Evolutionary conservation across 2,797 vertebrate genomes (phyloP), one percentile per base, ranked within the genome.

Genomic region (Enteromius argenteus): DNA sequence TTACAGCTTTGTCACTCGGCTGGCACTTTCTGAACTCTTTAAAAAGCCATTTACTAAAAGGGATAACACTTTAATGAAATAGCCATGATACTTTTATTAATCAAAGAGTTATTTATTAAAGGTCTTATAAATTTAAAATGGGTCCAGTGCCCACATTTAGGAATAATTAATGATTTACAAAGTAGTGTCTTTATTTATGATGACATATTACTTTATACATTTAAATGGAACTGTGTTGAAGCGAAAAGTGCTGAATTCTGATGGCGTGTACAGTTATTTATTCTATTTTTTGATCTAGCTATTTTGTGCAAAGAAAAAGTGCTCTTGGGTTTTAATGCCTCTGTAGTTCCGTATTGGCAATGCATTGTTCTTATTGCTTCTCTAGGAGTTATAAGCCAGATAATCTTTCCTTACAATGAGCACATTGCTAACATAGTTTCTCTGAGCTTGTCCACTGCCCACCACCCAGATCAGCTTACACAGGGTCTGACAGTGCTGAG

Each of bases 391-490:
- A 74, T 44, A 79, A 89, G 74, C 80, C 85, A 75, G 89, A 85
- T 86, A 89, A 88, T 87, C 86, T 83, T 85, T 79, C 79, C 88
- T 84, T 86, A 84, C 51, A 82, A 85, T 66, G 15, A 87, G 68
- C 86, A 87, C 90, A 88, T 90, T 90, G 86, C 90, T 90, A 73
- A 87, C 90, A 91, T 88, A 83, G 83, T 89, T 91, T 90, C 77
- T 86, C 67, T 85, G 79, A 83, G 84, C 76, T 83, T 79, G 75
- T 86, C 67, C 46, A 87, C 88, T 88, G 89, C 84, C 83, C 83
- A 83, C 80, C 88, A 85, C 81, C 88, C 87, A 88, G 91, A 92
- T 93, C 91, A 90, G 84, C 85, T 90, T 86, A 90, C 88, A 85
- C 74, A 83, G 67, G 88, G 84, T 82, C 79, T 80, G 69, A 77